Percentiles rank a stretch among this genome's conserved stretches.
Conservation (phyloP, 2,113 vertebrate genomes). For the Meles meles region DNA sequence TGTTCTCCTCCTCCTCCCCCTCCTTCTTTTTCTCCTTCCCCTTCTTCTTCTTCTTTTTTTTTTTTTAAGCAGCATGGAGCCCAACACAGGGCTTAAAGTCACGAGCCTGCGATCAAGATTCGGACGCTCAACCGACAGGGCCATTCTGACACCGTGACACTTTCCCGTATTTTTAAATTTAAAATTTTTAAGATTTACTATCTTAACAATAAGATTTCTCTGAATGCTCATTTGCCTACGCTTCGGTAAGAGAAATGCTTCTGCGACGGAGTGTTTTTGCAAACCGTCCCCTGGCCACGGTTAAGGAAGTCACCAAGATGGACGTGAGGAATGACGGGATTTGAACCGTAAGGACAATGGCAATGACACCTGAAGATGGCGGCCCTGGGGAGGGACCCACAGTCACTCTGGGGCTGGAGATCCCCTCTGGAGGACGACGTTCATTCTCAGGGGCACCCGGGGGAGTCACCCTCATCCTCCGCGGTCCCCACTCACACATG, state of each 20-base stretch:
- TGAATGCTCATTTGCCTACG: background rate
- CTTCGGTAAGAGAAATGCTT: background rate
- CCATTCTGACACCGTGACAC: background rate
- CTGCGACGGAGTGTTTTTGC: background rate
- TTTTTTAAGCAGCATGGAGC: background rate
- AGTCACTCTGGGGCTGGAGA: background rate
- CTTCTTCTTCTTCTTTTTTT: background rate
- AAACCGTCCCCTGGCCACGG: background rate
- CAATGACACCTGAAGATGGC: rapidly evolving
- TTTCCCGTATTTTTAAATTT: background rate
- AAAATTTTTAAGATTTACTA: background rate
- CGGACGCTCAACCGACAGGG: background rate
- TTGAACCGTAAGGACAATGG: background rate
- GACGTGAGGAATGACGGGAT: background rate
- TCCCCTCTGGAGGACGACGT: background rate
- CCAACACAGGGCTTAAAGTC: background rate
- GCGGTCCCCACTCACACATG: background rate
- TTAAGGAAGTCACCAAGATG: background rate
- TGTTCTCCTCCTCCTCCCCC: too few relatives aligned
- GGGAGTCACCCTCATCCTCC: background rate
- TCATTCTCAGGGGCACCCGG: background rate
- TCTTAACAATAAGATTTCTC: background rate
- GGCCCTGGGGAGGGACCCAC: background rate
- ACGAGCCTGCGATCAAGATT: background rate
- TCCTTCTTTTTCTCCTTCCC: too few relatives aligned